phyloP scores from a whole-genome alignment of 2,797 vertebrate species.

The Clarias platycephalus region DNA sequence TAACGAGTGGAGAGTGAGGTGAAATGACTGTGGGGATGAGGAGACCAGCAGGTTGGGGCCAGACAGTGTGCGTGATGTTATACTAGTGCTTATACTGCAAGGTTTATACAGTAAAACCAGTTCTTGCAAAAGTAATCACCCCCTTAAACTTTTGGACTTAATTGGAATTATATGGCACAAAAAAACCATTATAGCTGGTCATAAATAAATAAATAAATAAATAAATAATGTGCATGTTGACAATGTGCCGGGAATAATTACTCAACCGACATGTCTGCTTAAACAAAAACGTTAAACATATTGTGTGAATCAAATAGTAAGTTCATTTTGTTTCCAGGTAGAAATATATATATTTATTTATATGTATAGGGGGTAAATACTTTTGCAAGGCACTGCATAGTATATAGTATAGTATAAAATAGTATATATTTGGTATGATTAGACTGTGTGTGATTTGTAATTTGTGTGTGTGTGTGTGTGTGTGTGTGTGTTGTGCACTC shows the following conservation, averaged over 20 bases:
- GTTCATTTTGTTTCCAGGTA: background rate
- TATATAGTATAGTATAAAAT: background rate
- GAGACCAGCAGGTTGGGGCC: background rate
- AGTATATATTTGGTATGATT: background rate
- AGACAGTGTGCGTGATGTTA: background rate
- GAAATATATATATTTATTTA: background rate
- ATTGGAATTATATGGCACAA: background rate
- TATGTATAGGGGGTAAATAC: background rate
- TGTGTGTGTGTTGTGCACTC: slow-evolving; percentile 6
- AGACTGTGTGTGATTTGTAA: background rate
- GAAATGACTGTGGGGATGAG: background rate
- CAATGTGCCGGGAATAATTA: background rate
- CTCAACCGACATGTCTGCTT: background rate
- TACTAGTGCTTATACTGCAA: background rate
- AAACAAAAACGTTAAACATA: background rate
- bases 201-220: background rate
- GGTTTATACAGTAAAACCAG: background rate
- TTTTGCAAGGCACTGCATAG: background rate
- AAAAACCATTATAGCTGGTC: background rate
- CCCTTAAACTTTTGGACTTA: background rate
- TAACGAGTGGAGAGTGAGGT: background rate
- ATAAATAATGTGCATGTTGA: background rate
- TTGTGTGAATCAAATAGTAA: background rate
- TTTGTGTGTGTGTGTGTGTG: background rate
- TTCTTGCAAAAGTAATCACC: background rate